A percentile compares a stretch with the other conserved stretches of the same genome.
phyloP scores from a whole-genome alignment of 1,140 invertebrate species.

The Cherax quadricarinatus region DNA sequence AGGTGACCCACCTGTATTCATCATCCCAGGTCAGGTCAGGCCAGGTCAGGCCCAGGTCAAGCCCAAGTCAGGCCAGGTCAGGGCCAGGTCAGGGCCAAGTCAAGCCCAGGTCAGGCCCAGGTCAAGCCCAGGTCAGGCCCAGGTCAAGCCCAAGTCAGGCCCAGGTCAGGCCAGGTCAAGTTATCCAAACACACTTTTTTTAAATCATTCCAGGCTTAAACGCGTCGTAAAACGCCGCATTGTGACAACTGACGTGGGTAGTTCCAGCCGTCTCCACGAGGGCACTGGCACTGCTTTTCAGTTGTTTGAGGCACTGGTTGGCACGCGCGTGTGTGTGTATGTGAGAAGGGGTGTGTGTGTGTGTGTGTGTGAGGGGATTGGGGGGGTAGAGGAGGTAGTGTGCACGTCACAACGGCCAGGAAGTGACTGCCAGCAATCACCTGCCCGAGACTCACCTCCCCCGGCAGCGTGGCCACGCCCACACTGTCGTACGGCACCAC shows the following conservation, averaged over 20 bases:
- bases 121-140: not conserved
- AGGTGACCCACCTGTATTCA: not conserved
- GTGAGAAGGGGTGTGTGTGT: not conserved
- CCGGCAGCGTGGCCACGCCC: conserved; percentile 8
- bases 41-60: not conserved
- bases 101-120: not conserved
- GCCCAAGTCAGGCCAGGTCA: not conserved
- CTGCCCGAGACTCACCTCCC: not conserved
- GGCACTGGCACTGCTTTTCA: too few relatives aligned
- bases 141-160: too few relatives aligned
- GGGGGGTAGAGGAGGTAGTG: not conserved
- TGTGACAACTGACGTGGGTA: too few relatives aligned
- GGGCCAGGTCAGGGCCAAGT: not conserved
- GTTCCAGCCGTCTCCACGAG: too few relatives aligned
- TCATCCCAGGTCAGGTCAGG: conserved; percentile 2
- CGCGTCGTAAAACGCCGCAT: not conserved
- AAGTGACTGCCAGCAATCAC: conserved; percentile 4
- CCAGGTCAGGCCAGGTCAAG: not conserved
- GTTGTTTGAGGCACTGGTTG: not conserved
- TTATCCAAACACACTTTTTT: not conserved
- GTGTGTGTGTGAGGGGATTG: not conserved
- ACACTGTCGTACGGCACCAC: not conserved
- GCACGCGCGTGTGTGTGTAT: not conserved
- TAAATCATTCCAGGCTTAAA: not conserved
- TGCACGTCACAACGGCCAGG: conserved; percentile 4